Evolutionary conservation across 2,113 vertebrate species (phyloP).

Genomic region (Abramis brama): DNA sequence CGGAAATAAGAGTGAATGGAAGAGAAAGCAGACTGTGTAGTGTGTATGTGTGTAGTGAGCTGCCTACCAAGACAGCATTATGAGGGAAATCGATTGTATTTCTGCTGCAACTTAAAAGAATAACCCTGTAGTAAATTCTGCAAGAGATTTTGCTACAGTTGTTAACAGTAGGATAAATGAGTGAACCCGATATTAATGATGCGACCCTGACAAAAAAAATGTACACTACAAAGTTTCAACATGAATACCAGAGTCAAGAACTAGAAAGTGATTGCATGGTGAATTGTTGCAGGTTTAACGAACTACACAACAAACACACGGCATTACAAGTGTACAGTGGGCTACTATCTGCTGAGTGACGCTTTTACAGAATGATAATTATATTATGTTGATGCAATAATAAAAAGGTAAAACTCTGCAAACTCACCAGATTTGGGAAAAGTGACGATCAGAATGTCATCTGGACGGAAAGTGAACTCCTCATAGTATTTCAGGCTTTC

Average conservation of each 20-base stretch:
- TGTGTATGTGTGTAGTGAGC: neutral
- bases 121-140: neutral
- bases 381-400: no score
- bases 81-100: neutral
- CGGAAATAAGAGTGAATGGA: neutral
- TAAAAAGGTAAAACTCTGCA: neutral
- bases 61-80: neutral
- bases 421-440: constrained; percentile 57
- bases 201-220: no score
- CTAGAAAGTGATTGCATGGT: no score
- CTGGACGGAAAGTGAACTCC: constrained; percentile 67
- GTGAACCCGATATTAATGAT: no score
- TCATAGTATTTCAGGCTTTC: constrained; percentile 68
- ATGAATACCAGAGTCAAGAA: no score
- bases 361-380: neutral
- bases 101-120: neutral
- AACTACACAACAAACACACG: neutral
- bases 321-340: neutral
- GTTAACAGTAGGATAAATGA: no score
- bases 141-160: neutral
- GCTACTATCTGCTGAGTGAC: neutral
- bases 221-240: no score
- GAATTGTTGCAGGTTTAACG: neutral
- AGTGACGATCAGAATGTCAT: constrained; percentile 72
- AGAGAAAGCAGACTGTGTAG: neutral